Evolutionary conservation across 92 coral and sea anemone genomes (phyloP).

Genomic region (Isaurus tuberculatus): DNA sequence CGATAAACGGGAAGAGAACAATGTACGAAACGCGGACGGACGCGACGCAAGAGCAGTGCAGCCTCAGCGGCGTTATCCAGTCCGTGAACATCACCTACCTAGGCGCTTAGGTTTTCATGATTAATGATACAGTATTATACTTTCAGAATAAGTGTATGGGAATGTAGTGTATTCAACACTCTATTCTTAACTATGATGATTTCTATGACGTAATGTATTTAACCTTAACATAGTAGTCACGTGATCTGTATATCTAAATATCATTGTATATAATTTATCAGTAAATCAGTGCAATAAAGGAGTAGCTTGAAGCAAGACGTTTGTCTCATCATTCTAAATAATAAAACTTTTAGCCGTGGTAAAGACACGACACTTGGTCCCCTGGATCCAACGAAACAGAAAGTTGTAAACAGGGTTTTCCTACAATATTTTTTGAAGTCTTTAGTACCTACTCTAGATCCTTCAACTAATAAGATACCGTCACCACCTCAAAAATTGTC

Average conservation of each 20-base stretch:
- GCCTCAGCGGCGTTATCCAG: neutral
- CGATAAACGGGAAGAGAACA: neutral
- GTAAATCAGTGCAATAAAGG: neutral
- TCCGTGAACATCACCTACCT: neutral
- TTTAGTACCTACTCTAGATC: neutral
- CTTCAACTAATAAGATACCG: constrained; percentile 8
- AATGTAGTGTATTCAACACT: neutral
- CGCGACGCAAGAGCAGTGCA: neutral
- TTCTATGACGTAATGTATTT: too few relatives aligned
- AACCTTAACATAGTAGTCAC: too few relatives aligned
- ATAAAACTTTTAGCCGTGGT: neutral
- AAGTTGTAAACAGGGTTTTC: too few relatives aligned
- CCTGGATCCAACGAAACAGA: too few relatives aligned
- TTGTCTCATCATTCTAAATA: too few relatives aligned
- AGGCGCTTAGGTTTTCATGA: neutral
- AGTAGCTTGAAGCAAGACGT: neutral
- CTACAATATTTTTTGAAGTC: too few relatives aligned
- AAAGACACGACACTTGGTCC: neutral
- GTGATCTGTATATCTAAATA: too few relatives aligned
- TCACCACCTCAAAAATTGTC: neutral
- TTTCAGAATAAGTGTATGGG: neutral
- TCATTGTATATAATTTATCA: too few relatives aligned
- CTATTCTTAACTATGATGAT: too few relatives aligned
- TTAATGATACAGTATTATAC: constrained; percentile 1
- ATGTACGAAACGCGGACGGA: neutral